phyloP scores from a whole-genome alignment of 2,113 vertebrate genomes.

The Hystrix brachyura region DNA sequence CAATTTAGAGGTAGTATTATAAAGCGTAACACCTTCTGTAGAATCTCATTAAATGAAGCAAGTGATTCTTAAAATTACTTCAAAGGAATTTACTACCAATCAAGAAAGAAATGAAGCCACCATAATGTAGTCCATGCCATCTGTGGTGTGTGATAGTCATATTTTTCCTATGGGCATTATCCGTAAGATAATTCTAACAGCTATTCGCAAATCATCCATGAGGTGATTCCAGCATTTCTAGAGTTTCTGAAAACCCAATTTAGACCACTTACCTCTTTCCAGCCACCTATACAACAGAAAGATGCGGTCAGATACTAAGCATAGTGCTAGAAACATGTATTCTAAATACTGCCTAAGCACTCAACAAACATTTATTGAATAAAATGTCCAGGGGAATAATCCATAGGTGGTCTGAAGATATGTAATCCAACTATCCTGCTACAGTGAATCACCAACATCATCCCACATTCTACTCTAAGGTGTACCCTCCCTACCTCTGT shows the following conservation, averaged over 20 bases:
- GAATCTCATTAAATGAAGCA: neutral
- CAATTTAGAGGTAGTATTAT: neutral
- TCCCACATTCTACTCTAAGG: neutral
- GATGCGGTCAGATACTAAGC: neutral
- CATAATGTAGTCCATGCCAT: neutral
- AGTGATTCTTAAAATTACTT: neutral
- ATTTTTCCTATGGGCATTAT: neutral
- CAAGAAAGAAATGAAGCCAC: neutral
- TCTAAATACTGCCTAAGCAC: neutral
- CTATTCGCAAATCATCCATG: neutral
- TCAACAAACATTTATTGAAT: neutral
- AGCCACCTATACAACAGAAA: neutral
- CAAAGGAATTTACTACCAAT: conserved; percentile 36
- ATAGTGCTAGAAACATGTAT: neutral
- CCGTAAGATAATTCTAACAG: neutral
- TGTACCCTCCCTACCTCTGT: neutral
- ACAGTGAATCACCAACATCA: neutral
- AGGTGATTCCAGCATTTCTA: neutral
- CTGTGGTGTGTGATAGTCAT: neutral
- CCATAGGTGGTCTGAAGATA: neutral
- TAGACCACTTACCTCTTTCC: neutral
- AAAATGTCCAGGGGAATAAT: neutral
- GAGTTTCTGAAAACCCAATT: neutral
- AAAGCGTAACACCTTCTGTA: neutral
- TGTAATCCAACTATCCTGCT: neutral